Evolutionary conservation across 2,797 vertebrate species (phyloP).

Genomic region (Smutsia temminckii): DNA sequence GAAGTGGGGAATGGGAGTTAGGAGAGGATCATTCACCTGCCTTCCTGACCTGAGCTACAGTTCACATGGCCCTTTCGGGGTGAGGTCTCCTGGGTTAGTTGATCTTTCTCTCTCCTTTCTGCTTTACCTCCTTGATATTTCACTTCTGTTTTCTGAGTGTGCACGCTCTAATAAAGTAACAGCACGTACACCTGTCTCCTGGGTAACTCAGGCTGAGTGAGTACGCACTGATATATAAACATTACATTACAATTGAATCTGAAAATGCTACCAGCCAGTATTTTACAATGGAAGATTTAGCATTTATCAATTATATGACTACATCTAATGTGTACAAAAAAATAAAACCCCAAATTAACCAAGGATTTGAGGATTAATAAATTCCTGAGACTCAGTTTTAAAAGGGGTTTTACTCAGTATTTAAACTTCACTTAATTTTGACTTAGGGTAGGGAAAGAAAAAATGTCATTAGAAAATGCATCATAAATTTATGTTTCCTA

Average conservation of each 20-base stretch:
- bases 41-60: background rate
- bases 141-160: background rate
- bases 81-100: background rate
- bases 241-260: background rate
- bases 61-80: background rate
- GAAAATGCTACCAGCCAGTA: constrained; percentile 2
- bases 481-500: background rate
- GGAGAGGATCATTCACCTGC: background rate
- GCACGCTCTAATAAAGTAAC: background rate
- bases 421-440: constrained; percentile 24
- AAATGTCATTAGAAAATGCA: background rate
- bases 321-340: background rate
- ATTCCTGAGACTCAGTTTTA: background rate
- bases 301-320: background rate
- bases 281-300: constrained; percentile 29
- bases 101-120: background rate
- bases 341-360: background rate
- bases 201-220: background rate
- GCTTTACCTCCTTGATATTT: background rate
- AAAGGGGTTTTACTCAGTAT: background rate
- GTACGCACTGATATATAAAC: background rate
- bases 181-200: background rate
- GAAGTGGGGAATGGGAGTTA: background rate
- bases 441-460: background rate
- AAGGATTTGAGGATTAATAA: background rate